Conservation (phyloP, 2,113 vertebrate genomes). For the Chionomys nivalis region DNA sequence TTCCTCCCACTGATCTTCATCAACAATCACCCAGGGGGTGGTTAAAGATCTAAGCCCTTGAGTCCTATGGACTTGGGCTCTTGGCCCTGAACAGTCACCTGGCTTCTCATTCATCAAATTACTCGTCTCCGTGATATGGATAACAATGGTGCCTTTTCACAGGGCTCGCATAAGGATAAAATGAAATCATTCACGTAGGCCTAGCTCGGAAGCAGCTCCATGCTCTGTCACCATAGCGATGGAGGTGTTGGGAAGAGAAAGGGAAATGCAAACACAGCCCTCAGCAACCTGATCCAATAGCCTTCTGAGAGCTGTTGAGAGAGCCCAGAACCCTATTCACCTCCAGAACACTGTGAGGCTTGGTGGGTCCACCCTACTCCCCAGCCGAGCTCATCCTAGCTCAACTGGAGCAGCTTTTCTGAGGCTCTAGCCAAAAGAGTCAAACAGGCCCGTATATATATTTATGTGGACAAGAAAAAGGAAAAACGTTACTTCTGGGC, state of each 20-base stretch:
- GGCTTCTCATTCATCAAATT: background rate
- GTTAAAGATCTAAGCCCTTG: background rate
- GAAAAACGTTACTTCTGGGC: slow-evolving; percentile 86
- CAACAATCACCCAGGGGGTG: background rate
- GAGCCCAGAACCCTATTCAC: slow-evolving; percentile 28
- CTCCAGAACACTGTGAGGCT: background rate
- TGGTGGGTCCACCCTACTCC: slow-evolving; percentile 36
- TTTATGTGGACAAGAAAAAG: slow-evolving; percentile 85
- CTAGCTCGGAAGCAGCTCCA: background rate
- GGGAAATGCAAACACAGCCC: background rate
- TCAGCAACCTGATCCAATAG: background rate
- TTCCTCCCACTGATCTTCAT: background rate
- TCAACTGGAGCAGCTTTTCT: slow-evolving; percentile 79
- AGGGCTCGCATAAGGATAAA: background rate
- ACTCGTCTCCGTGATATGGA: background rate
- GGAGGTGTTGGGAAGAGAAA: background rate
- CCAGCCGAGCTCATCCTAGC: slow-evolving; percentile 5
- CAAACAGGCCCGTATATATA: slow-evolving; percentile 86
- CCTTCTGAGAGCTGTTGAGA: slow-evolving; percentile 41
- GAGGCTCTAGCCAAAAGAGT: slow-evolving; percentile 80
- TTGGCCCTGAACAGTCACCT: background rate
- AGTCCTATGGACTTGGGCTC: background rate
- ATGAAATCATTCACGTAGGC: slow-evolving; percentile 11
- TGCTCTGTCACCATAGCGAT: slow-evolving; percentile 49
- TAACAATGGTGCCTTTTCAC: background rate